phyloP scores from a whole-genome alignment of 2,113 vertebrate genomes.

The Calidris pygmaea region DNA sequence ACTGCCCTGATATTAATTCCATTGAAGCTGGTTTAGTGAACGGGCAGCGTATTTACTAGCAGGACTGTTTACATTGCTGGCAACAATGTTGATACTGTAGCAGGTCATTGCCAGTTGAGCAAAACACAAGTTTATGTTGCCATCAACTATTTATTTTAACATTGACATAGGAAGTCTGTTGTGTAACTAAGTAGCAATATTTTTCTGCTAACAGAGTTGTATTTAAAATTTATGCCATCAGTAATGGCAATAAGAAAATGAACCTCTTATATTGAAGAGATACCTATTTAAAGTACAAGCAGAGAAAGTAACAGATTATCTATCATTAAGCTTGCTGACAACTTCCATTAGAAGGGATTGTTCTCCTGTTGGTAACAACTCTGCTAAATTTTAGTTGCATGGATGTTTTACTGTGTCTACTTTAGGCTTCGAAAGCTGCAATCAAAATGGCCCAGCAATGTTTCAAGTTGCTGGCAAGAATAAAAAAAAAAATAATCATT shows the following conservation, averaged over 20 bases:
- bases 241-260: neutral
- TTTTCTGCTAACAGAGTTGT: neutral
- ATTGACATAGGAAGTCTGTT: neutral
- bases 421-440: neutral
- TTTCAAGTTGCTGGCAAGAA: neutral
- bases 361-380: neutral
- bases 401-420: neutral
- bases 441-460: neutral
- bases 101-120: slow-evolving; percentile 29
- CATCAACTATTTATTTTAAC: slow-evolving; percentile 19
- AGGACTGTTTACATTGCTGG: slow-evolving; percentile 18
- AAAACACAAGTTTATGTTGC: slow-evolving; percentile 35
- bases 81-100: slow-evolving; percentile 3
- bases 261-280: neutral
- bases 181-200: neutral
- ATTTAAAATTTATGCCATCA: neutral
- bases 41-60: neutral
- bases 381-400: neutral
- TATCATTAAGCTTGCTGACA: neutral
- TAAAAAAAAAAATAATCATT: neutral
- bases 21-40: neutral
- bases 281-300: neutral
- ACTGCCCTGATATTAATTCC: neutral
- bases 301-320: neutral
- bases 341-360: neutral